Conservation (phyloP, 2,888 invertebrate species). For the Phragmatobia fuliginosa region DNA sequence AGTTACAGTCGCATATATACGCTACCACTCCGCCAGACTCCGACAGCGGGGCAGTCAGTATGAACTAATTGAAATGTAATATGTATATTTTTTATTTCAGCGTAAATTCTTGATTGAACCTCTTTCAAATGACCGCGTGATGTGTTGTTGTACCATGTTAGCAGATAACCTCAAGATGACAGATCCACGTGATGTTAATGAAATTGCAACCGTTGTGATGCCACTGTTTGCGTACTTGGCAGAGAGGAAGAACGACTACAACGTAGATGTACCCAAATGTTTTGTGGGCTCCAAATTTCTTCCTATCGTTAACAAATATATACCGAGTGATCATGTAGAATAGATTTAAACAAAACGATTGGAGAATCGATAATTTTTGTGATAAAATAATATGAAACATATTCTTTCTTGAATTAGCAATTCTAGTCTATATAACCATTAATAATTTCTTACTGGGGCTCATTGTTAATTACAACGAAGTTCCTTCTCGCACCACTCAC, state of each 20-base stretch:
- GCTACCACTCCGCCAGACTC: too few species aligned
- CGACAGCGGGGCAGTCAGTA: too few species aligned
- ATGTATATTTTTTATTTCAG: constrained; percentile 61
- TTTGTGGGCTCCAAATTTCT: constrained; percentile 55
- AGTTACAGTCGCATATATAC: too few species aligned
- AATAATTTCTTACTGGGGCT: too few species aligned
- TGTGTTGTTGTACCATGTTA: constrained; percentile 50
- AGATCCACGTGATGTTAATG: constrained; percentile 58
- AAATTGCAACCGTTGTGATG: constrained; percentile 58
- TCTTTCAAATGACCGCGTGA: constrained; percentile 62
- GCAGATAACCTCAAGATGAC: constrained; percentile 54
- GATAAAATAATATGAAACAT: background rate
- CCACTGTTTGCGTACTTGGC: constrained; percentile 71
- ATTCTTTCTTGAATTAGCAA: background rate
- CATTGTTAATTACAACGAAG: background rate
- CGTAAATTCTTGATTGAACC: constrained; percentile 72
- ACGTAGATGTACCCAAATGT: constrained; percentile 52
- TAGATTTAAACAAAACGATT: background rate
- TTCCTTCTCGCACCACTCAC: background rate
- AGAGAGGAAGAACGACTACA: constrained; percentile 60
- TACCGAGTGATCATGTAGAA: constrained; percentile 14
- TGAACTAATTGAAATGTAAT: background rate
- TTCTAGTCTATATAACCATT: background rate
- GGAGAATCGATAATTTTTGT: background rate
- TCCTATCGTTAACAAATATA: constrained; percentile 50